Evolutionary conservation across 2,113 vertebrate genomes (phyloP).

Genomic region (Tyrannus savana): DNA sequence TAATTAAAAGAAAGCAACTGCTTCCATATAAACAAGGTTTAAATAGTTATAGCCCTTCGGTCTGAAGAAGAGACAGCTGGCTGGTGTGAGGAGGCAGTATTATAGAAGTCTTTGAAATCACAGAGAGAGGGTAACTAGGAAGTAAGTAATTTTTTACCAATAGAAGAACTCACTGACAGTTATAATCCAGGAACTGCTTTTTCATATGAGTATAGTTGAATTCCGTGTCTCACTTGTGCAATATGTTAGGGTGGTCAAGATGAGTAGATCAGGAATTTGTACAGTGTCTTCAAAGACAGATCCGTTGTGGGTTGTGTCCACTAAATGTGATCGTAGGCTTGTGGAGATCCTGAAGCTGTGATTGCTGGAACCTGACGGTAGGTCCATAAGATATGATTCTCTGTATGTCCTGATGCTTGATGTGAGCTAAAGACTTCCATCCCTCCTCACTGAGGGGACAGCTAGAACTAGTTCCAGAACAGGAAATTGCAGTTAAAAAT

Average conservation of each 20-base stretch:
- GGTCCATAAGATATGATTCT: background rate
- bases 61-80: background rate
- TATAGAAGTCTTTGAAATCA: background rate
- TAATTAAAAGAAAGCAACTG: background rate
- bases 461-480: background rate
- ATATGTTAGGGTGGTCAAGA: background rate
- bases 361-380: background rate
- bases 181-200: background rate
- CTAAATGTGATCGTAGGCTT: background rate
- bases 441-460: background rate
- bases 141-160: background rate
- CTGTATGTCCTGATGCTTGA: background rate
- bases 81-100: background rate
- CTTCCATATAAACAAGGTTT: background rate
- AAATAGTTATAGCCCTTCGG: background rate
- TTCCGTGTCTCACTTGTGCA: background rate
- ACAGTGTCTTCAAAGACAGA: background rate
- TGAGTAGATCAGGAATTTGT: background rate
- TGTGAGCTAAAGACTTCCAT: background rate
- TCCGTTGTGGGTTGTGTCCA: accelerated
- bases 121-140: background rate
- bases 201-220: background rate
- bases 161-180: background rate
- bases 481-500: background rate
- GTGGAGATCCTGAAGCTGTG: background rate